A percentile compares a stretch with the other conserved stretches of the same genome.
Evolutionary conservation across 2,797 vertebrate species (phyloP).

Genomic region (Micromesistius poutassou): DNA sequence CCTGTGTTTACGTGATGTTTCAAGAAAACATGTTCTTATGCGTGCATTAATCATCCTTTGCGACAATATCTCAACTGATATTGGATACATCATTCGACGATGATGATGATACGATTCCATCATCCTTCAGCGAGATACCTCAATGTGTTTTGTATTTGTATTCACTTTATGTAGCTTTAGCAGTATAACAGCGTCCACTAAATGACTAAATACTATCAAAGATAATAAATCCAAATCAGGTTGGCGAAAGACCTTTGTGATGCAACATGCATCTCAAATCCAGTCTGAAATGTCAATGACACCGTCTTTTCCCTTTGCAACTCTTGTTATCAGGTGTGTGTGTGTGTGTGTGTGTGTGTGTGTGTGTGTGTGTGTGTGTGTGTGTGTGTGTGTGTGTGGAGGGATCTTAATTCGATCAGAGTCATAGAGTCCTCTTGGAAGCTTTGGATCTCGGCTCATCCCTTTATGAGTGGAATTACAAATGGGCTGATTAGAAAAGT

Average conservation of each 20-base stretch:
- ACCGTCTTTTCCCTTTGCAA: conserved; percentile 40
- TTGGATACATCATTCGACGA: not conserved
- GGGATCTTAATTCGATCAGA: conserved; percentile 65
- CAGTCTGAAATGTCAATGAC: not conserved
- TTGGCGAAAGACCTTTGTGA: not conserved
- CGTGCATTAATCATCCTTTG: conserved; percentile 32
- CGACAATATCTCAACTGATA: not conserved
- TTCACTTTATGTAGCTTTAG: not conserved
- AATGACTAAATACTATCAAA: no score
- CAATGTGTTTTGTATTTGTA: not conserved
- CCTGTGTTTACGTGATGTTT: not conserved
- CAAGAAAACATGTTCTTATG: conserved; percentile 25
- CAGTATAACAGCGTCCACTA: no score
- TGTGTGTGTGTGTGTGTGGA: conserved; percentile 14
- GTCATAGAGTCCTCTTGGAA: conserved; percentile 49
- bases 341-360: conserved; percentile 9
- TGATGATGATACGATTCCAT: not conserved
- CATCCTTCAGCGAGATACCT: not conserved
- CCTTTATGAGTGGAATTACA: conserved; percentile 64
- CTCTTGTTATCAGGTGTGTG: conserved; percentile 62
- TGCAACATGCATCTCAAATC: not conserved
- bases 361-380: no score
- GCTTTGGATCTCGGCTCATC: conserved; percentile 58
- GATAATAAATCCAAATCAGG: no score
- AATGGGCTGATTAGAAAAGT: conserved; percentile 61